These are phyloP conservation scores for Picus viridis DNA, from an alignment of 2,797 vertebrate genomes.

Conservation along the genomic window DNA sequence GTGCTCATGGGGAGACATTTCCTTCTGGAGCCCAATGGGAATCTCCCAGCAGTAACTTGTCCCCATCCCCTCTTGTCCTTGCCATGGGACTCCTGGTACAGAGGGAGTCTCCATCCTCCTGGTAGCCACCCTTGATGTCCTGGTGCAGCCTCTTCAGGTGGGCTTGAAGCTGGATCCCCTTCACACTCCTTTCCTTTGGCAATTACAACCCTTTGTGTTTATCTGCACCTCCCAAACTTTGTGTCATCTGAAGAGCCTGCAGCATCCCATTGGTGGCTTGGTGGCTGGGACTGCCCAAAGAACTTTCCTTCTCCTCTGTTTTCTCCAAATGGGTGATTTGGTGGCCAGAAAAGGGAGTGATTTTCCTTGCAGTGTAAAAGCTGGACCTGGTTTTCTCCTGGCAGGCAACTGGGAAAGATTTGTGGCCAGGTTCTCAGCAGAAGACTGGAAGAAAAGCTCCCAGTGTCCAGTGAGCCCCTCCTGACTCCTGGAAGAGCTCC, in stretches of 20 bases:
- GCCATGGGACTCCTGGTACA: no score
- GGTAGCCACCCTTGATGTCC: no score
- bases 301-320: not conserved
- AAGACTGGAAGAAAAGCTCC: not conserved
- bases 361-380: not conserved
- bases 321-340: not conserved
- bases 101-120: no score
- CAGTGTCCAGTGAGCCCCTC: not conserved
- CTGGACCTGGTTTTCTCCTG: not conserved
- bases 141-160: not conserved
- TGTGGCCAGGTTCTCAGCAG: not conserved
- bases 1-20: no score
- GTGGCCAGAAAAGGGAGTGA: not conserved
- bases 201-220: constrained; percentile 60
- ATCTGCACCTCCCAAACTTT: constrained; percentile 31
- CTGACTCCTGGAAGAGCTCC: not conserved
- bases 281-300: not conserved
- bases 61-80: no score
- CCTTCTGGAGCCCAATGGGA: no score
- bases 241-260: constrained; percentile 34
- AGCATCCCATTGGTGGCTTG: not conserved
- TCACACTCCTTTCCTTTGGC: constrained; percentile 54
- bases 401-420: not conserved
- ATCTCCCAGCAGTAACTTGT: no score
- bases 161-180: constrained; percentile 32